These are phyloP conservation scores for Xylocopa sonorina DNA, from an alignment of 1,140 invertebrate species.

Conservation along the genomic window DNA sequence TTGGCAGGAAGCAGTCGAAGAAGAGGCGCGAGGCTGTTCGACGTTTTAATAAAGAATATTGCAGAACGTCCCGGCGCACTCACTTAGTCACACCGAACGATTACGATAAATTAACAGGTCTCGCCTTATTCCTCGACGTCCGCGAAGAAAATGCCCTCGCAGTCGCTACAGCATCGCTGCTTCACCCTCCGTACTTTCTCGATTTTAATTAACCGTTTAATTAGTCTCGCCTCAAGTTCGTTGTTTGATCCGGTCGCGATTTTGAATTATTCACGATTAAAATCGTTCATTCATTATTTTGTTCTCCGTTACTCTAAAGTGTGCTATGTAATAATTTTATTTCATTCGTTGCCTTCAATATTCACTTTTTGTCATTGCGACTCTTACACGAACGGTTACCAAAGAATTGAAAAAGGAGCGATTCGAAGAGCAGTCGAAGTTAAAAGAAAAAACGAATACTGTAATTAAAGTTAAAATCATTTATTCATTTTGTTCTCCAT, in stretches of 20 bases:
- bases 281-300: too few relatives aligned
- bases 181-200: conserved; percentile 19
- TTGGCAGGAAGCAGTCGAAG: background rate
- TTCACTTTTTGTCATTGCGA: too few relatives aligned
- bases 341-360: too few relatives aligned
- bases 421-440: too few relatives aligned
- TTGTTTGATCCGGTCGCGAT: background rate
- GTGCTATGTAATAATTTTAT: too few relatives aligned
- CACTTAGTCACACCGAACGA: conserved; percentile 74
- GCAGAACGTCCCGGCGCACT: conserved; percentile 65
- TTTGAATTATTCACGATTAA: too few relatives aligned
- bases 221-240: conserved; percentile 43
- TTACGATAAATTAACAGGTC: conserved; percentile 74
- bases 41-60: conserved; percentile 78
- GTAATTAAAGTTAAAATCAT: too few relatives aligned
- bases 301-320: too few relatives aligned
- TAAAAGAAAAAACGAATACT: too few relatives aligned
- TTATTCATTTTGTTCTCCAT: too few relatives aligned
- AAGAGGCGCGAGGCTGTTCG: conserved; percentile 37
- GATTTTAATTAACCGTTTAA: conserved; percentile 70
- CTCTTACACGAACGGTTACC: too few relatives aligned
- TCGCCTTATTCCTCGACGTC: conserved; percentile 41
- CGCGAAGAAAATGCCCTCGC: conserved; percentile 35
- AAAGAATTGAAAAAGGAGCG: too few relatives aligned
- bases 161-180: background rate